Percentiles rank a stretch among this genome's conserved stretches.
Conservation (phyloP, 2,113 vertebrate species). For the Calidris pygmaea region DNA sequence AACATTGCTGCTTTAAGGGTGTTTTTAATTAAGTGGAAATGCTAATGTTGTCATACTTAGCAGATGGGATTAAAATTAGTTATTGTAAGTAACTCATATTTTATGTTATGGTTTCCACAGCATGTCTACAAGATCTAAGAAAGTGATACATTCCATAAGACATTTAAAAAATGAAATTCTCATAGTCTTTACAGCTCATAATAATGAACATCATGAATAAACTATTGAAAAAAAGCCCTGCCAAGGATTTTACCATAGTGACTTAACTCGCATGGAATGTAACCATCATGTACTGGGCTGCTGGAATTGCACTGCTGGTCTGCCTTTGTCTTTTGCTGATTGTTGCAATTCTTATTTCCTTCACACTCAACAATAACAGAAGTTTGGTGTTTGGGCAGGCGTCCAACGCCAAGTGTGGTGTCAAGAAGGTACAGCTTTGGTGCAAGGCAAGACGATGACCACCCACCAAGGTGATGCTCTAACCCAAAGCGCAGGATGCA, state of each 20-base stretch:
- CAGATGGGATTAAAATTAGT: conserved; percentile 99
- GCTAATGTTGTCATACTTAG: conserved; percentile 99
- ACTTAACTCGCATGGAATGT: conserved; percentile 78
- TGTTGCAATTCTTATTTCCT: conserved; percentile 75
- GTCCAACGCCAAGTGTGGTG: conserved; percentile 75
- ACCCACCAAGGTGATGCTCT: conserved; percentile 84
- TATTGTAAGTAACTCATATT: conserved; percentile 99
- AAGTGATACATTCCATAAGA: conserved; percentile 87
- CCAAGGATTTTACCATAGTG: conserved; percentile 81
- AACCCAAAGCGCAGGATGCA: conserved; percentile 79
- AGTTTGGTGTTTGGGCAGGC: conserved; percentile 76
- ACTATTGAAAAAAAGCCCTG: conserved; percentile 76
- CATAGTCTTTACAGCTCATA: conserved; percentile 84
- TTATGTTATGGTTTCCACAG: conserved; percentile 96
- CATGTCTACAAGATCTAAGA: conserved; percentile 88
- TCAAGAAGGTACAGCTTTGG: conserved; percentile 78
- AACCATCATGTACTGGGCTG: conserved; percentile 76
- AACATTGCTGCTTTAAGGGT: conserved; percentile 93
- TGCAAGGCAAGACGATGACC: conserved; percentile 73
- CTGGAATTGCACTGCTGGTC: conserved; percentile 66
- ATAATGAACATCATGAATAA: conserved; percentile 86
- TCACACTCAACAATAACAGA: conserved; percentile 76
- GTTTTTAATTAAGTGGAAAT: conserved; percentile 99
- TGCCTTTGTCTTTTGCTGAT: conserved; percentile 77
- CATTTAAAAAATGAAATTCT: conserved; percentile 84